phyloP scores from a whole-genome alignment of 2,888 invertebrate species.

The Chorisops tibialis region DNA sequence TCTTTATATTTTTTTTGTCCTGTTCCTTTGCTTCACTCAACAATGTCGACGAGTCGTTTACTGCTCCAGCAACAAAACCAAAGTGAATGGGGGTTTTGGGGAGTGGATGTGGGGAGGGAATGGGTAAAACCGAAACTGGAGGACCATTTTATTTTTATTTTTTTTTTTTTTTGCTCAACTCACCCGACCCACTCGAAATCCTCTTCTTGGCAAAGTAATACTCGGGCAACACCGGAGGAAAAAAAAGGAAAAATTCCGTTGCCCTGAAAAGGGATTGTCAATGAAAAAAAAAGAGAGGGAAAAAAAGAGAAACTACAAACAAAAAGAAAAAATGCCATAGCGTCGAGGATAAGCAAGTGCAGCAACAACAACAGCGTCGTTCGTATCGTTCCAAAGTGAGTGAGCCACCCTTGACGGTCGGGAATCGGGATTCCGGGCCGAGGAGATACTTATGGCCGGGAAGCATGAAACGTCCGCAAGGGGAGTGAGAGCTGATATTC shows the following conservation, averaged over 20 bases:
- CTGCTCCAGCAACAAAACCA: constrained; percentile 8
- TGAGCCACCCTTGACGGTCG: too few relatives aligned
- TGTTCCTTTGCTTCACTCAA: neutral
- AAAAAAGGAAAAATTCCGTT: neutral
- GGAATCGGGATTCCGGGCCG: too few relatives aligned
- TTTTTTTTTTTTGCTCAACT: too few relatives aligned
- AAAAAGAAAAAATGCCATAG: neutral
- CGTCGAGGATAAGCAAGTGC: neutral
- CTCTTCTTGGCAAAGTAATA: constrained; percentile 10
- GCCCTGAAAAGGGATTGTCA: neutral
- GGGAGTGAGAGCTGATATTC: too few relatives aligned
- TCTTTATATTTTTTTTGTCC: neutral
- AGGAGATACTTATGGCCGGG: too few relatives aligned
- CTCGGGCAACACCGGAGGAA: neutral
- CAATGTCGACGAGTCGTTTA: constrained; percentile 18
- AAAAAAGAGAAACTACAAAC: neutral
- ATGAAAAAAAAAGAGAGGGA: neutral
- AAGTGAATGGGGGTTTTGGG: neutral
- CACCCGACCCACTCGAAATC: neutral
- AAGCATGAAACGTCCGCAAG: too few relatives aligned
- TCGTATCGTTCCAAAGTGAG: too few relatives aligned
- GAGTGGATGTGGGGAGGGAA: neutral
- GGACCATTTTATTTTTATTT: too few relatives aligned
- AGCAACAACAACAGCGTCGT: neutral
- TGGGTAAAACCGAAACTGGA: too few relatives aligned